phyloP scores from a whole-genome alignment of 1,140 invertebrate species.

The Dreissena polymorpha region DNA sequence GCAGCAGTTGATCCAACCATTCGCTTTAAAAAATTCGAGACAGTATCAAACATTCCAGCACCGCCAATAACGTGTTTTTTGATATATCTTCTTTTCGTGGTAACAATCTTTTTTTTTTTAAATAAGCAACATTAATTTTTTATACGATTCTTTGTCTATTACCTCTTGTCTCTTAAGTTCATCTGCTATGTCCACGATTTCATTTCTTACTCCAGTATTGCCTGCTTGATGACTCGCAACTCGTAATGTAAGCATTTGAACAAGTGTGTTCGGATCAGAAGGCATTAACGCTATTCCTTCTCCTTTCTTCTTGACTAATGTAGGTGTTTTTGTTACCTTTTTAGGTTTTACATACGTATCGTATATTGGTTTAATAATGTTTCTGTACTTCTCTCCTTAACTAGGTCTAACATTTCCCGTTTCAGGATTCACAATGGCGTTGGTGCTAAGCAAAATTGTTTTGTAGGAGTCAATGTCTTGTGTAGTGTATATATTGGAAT shows the following conservation, averaged over 20 bases:
- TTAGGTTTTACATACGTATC: not conserved
- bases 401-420: not conserved
- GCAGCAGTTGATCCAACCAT: not conserved
- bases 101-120: not conserved
- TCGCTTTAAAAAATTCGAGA: not conserved
- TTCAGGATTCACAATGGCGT: no score
- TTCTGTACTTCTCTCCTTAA: not conserved
- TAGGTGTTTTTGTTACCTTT: not conserved
- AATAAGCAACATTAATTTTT: not conserved
- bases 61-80: conserved; percentile 8
- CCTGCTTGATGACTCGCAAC: not conserved
- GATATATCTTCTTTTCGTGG: not conserved
- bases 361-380: not conserved
- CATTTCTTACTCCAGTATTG: not conserved
- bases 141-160: not conserved
- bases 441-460: not conserved
- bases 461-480: not conserved
- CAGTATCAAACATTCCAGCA: not conserved
- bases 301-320: no score
- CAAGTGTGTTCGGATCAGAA: not conserved
- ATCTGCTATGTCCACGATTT: not conserved
- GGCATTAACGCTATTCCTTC: not conserved
- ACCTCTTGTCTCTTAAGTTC: not conserved
- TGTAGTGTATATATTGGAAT: not conserved
- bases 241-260: not conserved